Percentiles rank a stretch among this genome's conserved stretches.
Evolutionary conservation across 2,113 vertebrate genomes (phyloP).

Genomic region (Alexandromys fortis): DNA sequence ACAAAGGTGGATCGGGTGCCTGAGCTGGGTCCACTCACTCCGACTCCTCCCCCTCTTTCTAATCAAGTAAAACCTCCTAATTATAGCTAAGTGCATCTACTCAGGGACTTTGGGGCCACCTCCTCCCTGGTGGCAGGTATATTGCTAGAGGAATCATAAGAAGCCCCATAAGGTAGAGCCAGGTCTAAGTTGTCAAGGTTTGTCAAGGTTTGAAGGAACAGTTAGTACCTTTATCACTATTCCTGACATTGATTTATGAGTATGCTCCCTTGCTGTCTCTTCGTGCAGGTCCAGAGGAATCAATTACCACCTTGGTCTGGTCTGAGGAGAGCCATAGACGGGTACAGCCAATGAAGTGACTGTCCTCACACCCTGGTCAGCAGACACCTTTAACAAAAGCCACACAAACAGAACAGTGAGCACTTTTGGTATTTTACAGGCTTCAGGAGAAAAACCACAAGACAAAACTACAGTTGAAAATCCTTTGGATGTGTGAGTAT

Average conservation of each 20-base stretch:
- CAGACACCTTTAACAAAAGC: background rate
- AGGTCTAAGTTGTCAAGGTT: background rate
- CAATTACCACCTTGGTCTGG: background rate
- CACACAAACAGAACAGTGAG: fast-evolving
- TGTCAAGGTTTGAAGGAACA: background rate
- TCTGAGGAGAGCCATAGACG: background rate
- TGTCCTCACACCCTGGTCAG: fast-evolving
- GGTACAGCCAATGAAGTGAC: background rate
- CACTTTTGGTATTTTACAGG: background rate
- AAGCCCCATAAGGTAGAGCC: background rate
- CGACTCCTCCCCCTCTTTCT: background rate
- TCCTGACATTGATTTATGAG: background rate
- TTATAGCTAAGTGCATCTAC: background rate
- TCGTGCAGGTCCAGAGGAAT: fast-evolving
- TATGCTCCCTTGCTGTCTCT: background rate
- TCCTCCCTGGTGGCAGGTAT: too few relatives aligned
- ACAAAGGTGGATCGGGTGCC: too few relatives aligned
- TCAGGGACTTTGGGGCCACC: background rate
- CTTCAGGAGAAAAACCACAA: background rate
- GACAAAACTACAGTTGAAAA: too few relatives aligned
- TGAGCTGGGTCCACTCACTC: background rate
- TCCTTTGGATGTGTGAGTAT: background rate
- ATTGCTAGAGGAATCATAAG: background rate
- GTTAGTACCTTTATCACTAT: background rate
- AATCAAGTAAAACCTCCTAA: background rate